Conservation (phyloP, 2,888 invertebrate species). For the Lasius fuliginosus region DNA sequence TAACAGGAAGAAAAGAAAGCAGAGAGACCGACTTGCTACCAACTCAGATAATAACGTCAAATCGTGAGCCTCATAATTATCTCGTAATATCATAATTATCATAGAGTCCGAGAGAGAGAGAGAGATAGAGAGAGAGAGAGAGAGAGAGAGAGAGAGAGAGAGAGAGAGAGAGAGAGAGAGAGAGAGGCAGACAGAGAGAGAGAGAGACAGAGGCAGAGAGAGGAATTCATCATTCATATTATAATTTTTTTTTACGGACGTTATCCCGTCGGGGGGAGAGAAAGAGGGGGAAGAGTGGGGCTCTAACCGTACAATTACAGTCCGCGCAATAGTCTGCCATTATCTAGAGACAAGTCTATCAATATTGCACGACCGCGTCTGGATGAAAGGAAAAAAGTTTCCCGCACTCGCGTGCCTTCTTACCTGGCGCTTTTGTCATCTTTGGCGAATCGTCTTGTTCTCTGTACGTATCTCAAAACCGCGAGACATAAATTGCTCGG, state of each 20-base stretch:
- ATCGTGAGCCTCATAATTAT: conserved; percentile 13
- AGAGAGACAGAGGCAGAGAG: background rate
- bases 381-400: conserved; percentile 57
- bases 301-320: conserved; percentile 72
- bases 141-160: conserved; percentile 3
- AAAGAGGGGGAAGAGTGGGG: conserved; percentile 2
- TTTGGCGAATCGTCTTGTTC: background rate
- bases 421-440: conserved; percentile 27
- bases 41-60: conserved; percentile 51
- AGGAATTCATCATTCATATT: conserved; percentile 15
- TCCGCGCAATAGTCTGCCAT: conserved; percentile 49
- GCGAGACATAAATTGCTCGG: conserved; percentile 4
- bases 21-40: conserved; percentile 2
- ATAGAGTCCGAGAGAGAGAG: conserved; percentile 25
- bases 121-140: background rate
- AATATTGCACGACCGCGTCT: conserved; percentile 58
- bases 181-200: conserved; percentile 12
- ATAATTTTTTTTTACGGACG: conserved; percentile 35
- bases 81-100: conserved; percentile 63
- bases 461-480: conserved; percentile 3
- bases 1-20: conserved; percentile 13
- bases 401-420: conserved; percentile 25
- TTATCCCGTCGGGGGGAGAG: background rate
- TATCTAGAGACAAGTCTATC: conserved; percentile 62
- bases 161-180: conserved; percentile 15